Percentiles rank a stretch among this genome's conserved stretches.
Evolutionary conservation across 2,113 vertebrate species (phyloP).

Genomic region (Pyxicephalus adspersus): DNA sequence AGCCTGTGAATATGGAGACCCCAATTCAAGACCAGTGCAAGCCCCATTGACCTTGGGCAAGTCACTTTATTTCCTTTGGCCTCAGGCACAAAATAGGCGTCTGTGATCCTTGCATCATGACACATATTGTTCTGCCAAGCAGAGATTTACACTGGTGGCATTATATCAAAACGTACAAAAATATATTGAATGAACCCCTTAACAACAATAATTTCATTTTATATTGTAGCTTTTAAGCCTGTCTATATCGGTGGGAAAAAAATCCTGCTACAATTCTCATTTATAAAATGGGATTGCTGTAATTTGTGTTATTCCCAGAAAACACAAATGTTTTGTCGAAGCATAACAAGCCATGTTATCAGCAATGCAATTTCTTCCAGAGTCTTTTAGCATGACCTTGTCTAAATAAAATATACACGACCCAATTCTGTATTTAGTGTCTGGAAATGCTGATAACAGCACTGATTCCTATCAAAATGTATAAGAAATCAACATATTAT

Average conservation of each 20-base stretch:
- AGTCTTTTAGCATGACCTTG: conserved; percentile 54
- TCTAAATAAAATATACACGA: conserved; percentile 41
- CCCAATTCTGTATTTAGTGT: conserved; percentile 50
- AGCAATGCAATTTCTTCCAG: conserved; percentile 48
- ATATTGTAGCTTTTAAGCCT: conserved; percentile 8
- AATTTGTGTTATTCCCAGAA: conserved; percentile 26
- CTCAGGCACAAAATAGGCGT: conserved; percentile 48
- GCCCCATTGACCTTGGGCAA: conserved; percentile 57
- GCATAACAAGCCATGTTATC: conserved; percentile 17
- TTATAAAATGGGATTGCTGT: conserved; percentile 42
- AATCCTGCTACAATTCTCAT: conserved; percentile 20
- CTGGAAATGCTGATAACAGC: conserved; percentile 52
- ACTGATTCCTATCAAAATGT: conserved; percentile 43
- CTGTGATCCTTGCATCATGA: conserved; percentile 43
- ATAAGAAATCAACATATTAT: conserved; percentile 26
- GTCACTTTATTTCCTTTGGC: conserved; percentile 56
- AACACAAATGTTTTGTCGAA: conserved; percentile 41
- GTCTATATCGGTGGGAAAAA: conserved; percentile 43
- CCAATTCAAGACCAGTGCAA: conserved; percentile 57
- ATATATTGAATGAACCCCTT: conserved; percentile 42
- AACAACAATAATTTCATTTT: conserved; percentile 52
- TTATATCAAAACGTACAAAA: conserved; percentile 51
- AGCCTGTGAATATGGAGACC: conserved; percentile 56
- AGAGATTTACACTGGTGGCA: conserved; percentile 46
- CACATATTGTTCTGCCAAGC: conserved; percentile 43